phyloP scores from a whole-genome alignment of 2,797 vertebrate genomes.

The Chrosomus eos region DNA sequence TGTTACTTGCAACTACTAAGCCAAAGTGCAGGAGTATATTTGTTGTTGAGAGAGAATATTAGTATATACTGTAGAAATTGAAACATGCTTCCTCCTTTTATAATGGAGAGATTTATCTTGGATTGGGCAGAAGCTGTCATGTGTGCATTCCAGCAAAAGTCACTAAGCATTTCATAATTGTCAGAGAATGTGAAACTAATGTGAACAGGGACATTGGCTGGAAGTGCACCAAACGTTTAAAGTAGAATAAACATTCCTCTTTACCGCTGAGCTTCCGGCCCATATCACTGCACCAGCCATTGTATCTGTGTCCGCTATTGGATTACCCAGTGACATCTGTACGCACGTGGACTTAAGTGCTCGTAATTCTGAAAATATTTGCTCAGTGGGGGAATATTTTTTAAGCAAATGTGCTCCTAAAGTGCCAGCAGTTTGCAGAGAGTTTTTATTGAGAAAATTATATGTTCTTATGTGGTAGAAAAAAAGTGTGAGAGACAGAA shows the following conservation, averaged over 20 bases:
- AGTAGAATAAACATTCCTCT: conserved; percentile 76
- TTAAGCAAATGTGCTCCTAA: conserved; percentile 65
- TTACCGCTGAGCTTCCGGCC: conserved; percentile 70
- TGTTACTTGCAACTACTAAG: neutral
- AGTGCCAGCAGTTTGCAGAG: conserved; percentile 42
- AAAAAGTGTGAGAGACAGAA: conserved; percentile 17
- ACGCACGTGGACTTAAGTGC: conserved; percentile 61
- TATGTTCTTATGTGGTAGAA: conserved; percentile 24
- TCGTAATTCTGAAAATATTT: conserved; percentile 70
- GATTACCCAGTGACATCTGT: conserved; percentile 69
- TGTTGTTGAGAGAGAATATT: neutral
- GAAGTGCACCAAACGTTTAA: conserved; percentile 61
- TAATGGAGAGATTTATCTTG: conserved; percentile 43
- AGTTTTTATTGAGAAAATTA: conserved; percentile 58
- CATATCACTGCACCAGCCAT: conserved; percentile 65
- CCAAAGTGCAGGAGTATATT: neutral
- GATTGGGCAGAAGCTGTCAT: conserved; percentile 48
- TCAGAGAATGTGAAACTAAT: conserved; percentile 60
- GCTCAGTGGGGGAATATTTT: conserved; percentile 65
- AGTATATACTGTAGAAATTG: neutral
- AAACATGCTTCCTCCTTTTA: conserved; percentile 34
- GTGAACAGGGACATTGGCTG: conserved; percentile 51
- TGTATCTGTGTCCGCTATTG: conserved; percentile 69
- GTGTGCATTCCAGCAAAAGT: conserved; percentile 62
- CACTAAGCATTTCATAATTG: conserved; percentile 59